Evolutionary conservation across 2,888 invertebrate species (phyloP).

Genomic region (Crematogaster levior): DNA sequence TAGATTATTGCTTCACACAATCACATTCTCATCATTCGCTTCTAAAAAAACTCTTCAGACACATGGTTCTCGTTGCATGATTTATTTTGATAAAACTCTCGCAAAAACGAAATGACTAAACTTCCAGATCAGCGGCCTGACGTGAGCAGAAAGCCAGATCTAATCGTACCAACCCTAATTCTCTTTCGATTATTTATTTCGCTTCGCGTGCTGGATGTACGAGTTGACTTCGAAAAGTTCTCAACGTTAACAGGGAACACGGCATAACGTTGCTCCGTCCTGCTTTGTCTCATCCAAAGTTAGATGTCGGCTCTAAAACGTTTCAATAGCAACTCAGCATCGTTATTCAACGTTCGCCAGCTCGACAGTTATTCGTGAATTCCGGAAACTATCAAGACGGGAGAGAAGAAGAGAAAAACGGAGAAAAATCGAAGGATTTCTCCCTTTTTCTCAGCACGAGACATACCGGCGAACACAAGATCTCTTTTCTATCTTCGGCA

Average conservation of each 20-base stretch:
- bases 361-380: conserved; percentile 24
- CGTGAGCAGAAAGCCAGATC: conserved; percentile 27
- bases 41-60: not conserved
- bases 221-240: not conserved
- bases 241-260: not conserved
- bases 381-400: not conserved
- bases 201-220: not conserved
- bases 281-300: not conserved
- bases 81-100: conserved; percentile 20
- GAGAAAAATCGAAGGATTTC: not conserved
- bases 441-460: not conserved
- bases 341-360: conserved; percentile 13
- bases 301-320: conserved; percentile 24
- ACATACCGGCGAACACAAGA: conserved; percentile 3
- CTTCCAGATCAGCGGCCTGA: not conserved
- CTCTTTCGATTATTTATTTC: not conserved
- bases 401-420: not conserved
- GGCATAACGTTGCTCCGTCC: not conserved
- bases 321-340: conserved; percentile 12
- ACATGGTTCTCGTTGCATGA: not conserved
- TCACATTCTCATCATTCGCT: not conserved
- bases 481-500: conserved; percentile 37
- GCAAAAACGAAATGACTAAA: conserved; percentile 4
- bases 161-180: conserved; percentile 29
- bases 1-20: not conserved